Base-by-base conservation (phyloP, 2,888 invertebrate species). In the Andrena praecox region DNA sequence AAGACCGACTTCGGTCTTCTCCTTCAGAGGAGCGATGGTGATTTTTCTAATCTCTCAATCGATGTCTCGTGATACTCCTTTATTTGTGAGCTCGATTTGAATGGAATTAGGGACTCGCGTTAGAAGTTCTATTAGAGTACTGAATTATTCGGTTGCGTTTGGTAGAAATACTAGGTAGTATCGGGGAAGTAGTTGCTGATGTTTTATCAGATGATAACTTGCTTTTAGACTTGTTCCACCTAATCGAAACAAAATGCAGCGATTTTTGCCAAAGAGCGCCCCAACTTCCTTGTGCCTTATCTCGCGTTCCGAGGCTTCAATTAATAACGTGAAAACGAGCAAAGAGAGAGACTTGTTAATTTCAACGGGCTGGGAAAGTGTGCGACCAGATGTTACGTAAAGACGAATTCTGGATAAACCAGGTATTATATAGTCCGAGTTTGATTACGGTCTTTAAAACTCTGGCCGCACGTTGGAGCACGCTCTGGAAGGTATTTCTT, bases 341-440 rank as follows among this genome's bases (percentile, higher is more conserved):
- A 3, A 27, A 29, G 66, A 10, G 35, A 24, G 35, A 24, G 24
- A 35, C 42, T 60, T 42, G 31, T 64, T 24, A 48, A 52, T 62
- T 73, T 52, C 16, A 70, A 60, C 60, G 24, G 24, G 54, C 52
- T 62, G 77, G 68, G 77, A 80, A 63, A 72, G 50, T 60, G 60
- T 27, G 72, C 42, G 54, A 60, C 69, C 52, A 66, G 48, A 4
- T 42, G 29, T 79, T 81, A 78, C 70, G 70, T 81, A 79, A 81
- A 69, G 8, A 60, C 48, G 64, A 78, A 74, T 79, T 79, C 79
- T 81, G 70, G 79, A 79, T 24, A 74, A 74, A 81, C 81, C 79
- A 29, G 81, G 64, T 64, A 54, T 64, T 64, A 64, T 64, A 79
- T 66, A 70, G 56, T n/a, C 59, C 20, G 16, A 52, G 50, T 20